Percentiles rank a stretch among this genome's conserved stretches.
These are phyloP conservation scores for Calameuta filiformis DNA, from an alignment of 2,888 invertebrate genomes.

Conservation along the genomic window DNA sequence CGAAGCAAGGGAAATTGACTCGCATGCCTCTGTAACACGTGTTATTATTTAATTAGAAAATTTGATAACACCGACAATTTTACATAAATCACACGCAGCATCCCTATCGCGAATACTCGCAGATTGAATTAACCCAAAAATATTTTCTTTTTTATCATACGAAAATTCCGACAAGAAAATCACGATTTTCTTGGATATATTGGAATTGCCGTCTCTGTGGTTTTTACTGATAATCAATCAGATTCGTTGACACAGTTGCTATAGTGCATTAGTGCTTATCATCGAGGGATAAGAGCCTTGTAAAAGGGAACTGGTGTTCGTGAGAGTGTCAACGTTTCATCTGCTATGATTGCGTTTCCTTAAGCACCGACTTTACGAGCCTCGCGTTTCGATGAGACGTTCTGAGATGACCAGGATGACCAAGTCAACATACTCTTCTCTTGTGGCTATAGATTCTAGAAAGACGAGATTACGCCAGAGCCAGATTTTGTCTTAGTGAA, in stretches of 20 bases:
- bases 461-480: too few relatives aligned
- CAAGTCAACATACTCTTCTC: constrained; percentile 2
- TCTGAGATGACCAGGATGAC: constrained; percentile 2
- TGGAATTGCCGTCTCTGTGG: not conserved
- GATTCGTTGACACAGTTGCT: constrained; percentile 8
- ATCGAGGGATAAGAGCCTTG: not conserved
- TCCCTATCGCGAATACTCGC: too few relatives aligned
- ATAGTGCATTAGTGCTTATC: not conserved
- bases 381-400: not conserved
- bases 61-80: too few relatives aligned
- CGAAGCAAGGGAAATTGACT: too few relatives aligned
- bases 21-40: too few relatives aligned
- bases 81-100: too few relatives aligned
- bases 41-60: too few relatives aligned
- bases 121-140: too few relatives aligned
- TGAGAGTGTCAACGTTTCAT: constrained; percentile 3
- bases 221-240: constrained; percentile 20
- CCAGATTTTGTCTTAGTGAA: too few relatives aligned
- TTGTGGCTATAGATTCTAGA: too few relatives aligned
- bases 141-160: too few relatives aligned
- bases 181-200: not conserved
- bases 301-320: not conserved
- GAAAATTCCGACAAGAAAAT: too few relatives aligned
- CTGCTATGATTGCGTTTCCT: constrained; percentile 4
- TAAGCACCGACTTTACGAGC: constrained; percentile 9